Evolutionary conservation across 1,140 invertebrate species (phyloP).

Genomic region (Bicyclus anynana): DNA sequence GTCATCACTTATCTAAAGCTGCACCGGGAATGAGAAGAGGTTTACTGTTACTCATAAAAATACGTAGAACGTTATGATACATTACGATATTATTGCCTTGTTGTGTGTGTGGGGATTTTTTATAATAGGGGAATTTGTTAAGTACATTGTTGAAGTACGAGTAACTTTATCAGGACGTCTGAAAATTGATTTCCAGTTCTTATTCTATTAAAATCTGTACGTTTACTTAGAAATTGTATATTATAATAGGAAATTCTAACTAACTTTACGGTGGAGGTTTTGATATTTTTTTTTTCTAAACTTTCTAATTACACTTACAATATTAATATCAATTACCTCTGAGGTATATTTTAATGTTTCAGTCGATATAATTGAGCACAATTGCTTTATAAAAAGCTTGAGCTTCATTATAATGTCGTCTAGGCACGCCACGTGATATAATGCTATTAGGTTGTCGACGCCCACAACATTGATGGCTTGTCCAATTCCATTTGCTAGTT

Average conservation of each 20-base stretch:
- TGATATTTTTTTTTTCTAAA: not conserved
- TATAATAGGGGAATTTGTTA: not conserved
- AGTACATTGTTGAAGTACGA: too few relatives aligned
- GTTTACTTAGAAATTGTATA: too few relatives aligned
- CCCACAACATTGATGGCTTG: not conserved
- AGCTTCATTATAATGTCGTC: not conserved
- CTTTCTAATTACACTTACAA: not conserved
- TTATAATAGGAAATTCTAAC: too few relatives aligned
- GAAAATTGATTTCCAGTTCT: too few relatives aligned
- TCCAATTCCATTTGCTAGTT: slow-evolving; percentile 2
- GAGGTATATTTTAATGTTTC: too few relatives aligned
- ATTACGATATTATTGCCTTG: too few relatives aligned
- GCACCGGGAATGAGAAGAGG: not conserved
- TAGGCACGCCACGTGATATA: not conserved
- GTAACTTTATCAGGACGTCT: too few relatives aligned
- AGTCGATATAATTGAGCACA: not conserved
- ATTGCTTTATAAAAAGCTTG: not conserved
- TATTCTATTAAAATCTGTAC: too few relatives aligned
- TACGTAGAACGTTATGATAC: not conserved
- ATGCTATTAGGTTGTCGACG: not conserved
- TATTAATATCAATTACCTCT: too few relatives aligned
- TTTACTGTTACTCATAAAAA: not conserved
- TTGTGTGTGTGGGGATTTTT: too few relatives aligned
- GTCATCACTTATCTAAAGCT: not conserved
- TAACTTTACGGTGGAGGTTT: too few relatives aligned